Evolutionary conservation across 2,797 vertebrate species (phyloP).

Genomic region (Meda fulgida): DNA sequence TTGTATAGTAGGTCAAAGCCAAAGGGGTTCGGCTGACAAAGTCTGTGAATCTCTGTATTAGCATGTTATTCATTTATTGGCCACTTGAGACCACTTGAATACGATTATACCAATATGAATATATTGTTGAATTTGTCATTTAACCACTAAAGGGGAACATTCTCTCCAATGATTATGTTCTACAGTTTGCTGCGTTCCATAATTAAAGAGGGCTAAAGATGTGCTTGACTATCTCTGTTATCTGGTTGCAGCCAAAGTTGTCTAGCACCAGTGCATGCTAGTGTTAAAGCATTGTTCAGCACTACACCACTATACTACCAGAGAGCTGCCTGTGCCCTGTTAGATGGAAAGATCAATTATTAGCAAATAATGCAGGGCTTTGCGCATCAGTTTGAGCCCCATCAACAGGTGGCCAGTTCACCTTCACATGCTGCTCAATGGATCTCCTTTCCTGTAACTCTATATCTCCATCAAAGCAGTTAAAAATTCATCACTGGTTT

Average conservation of each 20-base stretch:
- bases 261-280: background rate
- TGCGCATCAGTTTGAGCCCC: conserved; percentile 36
- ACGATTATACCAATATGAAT: background rate
- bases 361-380: conserved; percentile 5
- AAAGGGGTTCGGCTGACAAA: background rate
- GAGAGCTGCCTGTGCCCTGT: background rate
- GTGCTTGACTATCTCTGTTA: conserved; percentile 26
- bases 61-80: background rate
- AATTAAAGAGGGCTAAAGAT: conserved; percentile 53
- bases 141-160: background rate
- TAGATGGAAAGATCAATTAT: background rate
- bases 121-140: background rate
- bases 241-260: conserved; percentile 42
- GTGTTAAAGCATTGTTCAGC: conserved; percentile 1
- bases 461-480: conserved; percentile 47
- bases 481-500: conserved; percentile 62
- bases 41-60: background rate
- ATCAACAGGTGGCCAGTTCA: conserved; percentile 60
- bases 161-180: conserved; percentile 20
- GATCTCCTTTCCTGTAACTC: conserved; percentile 54
- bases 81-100: too few relatives aligned
- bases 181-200: conserved; percentile 53
- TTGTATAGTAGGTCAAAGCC: background rate
- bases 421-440: conserved; percentile 50
- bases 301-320: background rate